phyloP scores from a whole-genome alignment of 2,797 vertebrate genomes.

The Bovichtus variegatus region DNA sequence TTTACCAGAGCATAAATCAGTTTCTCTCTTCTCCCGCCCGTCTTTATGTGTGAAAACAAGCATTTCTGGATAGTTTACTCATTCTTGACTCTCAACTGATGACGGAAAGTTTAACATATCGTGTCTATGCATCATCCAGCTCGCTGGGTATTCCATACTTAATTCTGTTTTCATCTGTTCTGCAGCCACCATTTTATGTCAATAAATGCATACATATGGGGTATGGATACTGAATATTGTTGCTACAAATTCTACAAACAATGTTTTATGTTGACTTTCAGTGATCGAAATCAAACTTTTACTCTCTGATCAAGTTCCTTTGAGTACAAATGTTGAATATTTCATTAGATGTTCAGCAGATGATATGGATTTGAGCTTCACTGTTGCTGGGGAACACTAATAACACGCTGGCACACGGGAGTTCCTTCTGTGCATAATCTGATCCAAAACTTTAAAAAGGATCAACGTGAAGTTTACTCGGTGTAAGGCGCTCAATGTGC shows the following conservation, averaged over 20 bases:
- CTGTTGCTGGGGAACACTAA: slow-evolving; percentile 1
- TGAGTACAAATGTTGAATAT: slow-evolving; percentile 26
- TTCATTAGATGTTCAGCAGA: slow-evolving; percentile 7
- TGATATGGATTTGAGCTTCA: slow-evolving; percentile 42
- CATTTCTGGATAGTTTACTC: background rate
- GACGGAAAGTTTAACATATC: background rate
- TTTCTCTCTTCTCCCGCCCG: background rate
- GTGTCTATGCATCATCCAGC: background rate
- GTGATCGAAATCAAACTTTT: background rate
- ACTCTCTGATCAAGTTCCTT: background rate
- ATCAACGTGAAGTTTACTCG: slow-evolving; percentile 55
- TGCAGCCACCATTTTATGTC: background rate
- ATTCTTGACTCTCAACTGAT: background rate
- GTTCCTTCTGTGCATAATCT: slow-evolving; percentile 52
- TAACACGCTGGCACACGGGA: slow-evolving; percentile 8
- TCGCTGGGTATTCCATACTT: background rate
- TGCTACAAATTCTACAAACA: background rate
- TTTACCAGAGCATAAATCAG: slow-evolving; percentile 28
- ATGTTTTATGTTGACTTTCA: background rate
- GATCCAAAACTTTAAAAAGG: slow-evolving; percentile 59
- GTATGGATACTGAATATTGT: background rate
- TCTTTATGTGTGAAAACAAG: slow-evolving; percentile 1
- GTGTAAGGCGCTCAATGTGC: slow-evolving; percentile 48
- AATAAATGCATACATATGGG: background rate
- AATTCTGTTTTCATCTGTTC: background rate